A percentile compares a stretch with the other conserved stretches of the same genome.
Evolutionary conservation across 2,797 vertebrate species (phyloP).

Genomic region (Mus minutoides): DNA sequence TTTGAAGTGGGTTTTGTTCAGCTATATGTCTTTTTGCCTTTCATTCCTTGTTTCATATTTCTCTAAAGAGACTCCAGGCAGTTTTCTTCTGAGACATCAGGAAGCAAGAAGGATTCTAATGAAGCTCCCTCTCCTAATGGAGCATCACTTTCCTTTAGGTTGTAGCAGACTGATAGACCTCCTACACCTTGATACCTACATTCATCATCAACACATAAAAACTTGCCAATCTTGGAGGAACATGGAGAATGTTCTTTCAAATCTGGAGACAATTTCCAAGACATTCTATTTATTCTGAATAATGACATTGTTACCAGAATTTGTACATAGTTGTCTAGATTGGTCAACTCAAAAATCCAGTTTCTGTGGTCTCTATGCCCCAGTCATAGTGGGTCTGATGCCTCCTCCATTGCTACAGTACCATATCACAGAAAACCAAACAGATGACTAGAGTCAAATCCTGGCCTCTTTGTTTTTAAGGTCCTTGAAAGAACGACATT

Average conservation of each 20-base stretch:
- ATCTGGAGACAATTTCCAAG: constrained; percentile 7
- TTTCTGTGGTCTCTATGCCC: not conserved
- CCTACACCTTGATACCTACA: constrained; percentile 4
- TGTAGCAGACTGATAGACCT: not conserved
- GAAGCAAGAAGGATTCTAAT: not conserved
- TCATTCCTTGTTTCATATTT: not conserved
- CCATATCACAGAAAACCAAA: not conserved
- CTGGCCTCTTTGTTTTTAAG: constrained; percentile 15
- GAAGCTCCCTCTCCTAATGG: not conserved
- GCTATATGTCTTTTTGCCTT: not conserved
- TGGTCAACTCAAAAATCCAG: not conserved
- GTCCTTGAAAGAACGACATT: constrained; percentile 31
- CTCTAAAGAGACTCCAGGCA: not conserved
- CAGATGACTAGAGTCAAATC: not conserved
- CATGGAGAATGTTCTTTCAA: not conserved
- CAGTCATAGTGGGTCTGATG: too few species aligned
- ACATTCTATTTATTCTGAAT: constrained; percentile 18
- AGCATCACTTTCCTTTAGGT: not conserved
- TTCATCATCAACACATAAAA: not conserved
- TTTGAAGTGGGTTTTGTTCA: not conserved
- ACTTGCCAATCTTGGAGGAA: not conserved
- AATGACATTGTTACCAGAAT: not conserved
- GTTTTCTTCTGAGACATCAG: constrained; percentile 14
- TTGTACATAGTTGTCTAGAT: not conserved
- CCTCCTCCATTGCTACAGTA: not conserved